Evolutionary conservation across 1,140 invertebrate species (phyloP).

Genomic region (Macrotrachela quadricornifera): DNA sequence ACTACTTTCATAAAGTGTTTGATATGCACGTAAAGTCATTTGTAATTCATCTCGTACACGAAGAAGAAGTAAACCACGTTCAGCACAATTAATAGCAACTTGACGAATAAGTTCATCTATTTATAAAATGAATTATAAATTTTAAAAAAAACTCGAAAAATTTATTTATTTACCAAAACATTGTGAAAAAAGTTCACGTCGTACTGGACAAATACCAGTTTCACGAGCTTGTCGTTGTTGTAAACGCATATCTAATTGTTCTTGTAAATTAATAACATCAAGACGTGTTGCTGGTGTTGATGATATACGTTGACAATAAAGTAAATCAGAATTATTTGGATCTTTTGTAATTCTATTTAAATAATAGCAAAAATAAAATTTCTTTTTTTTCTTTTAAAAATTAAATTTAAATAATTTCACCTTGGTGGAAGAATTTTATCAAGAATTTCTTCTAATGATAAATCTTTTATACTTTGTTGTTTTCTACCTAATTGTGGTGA

Average conservation of each 20-base stretch:
- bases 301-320: slow-evolving; percentile 42
- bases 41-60: slow-evolving; percentile 77
- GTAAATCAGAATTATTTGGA: too few relatives aligned
- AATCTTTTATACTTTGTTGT: too few relatives aligned
- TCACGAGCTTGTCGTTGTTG: slow-evolving; percentile 75
- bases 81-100: slow-evolving; percentile 87
- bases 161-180: slow-evolving; percentile 54
- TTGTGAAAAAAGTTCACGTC: slow-evolving; percentile 77
- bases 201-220: slow-evolving; percentile 82
- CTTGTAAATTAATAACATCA: slow-evolving; percentile 82
- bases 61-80: slow-evolving; percentile 72
- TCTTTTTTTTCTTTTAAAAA: too few relatives aligned
- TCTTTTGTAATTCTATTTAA: too few relatives aligned
- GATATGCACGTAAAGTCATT: slow-evolving; percentile 83
- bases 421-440: slow-evolving; percentile 83
- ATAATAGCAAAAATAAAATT: too few relatives aligned
- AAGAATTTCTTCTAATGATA: slow-evolving; percentile 45
- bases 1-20: slow-evolving; percentile 81
- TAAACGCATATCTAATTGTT: slow-evolving; percentile 69
- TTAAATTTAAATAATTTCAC: slow-evolving; percentile 18
- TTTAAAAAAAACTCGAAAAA: neutral
- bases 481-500: too few relatives aligned
- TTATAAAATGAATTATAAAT: slow-evolving; percentile 9
- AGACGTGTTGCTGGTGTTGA: slow-evolving; percentile 75
- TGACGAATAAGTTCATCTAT: slow-evolving; percentile 79